Percentiles rank a stretch among this genome's conserved stretches.
Evolutionary conservation across 1,140 invertebrate species (phyloP).

Genomic region (Grapholita molesta): DNA sequence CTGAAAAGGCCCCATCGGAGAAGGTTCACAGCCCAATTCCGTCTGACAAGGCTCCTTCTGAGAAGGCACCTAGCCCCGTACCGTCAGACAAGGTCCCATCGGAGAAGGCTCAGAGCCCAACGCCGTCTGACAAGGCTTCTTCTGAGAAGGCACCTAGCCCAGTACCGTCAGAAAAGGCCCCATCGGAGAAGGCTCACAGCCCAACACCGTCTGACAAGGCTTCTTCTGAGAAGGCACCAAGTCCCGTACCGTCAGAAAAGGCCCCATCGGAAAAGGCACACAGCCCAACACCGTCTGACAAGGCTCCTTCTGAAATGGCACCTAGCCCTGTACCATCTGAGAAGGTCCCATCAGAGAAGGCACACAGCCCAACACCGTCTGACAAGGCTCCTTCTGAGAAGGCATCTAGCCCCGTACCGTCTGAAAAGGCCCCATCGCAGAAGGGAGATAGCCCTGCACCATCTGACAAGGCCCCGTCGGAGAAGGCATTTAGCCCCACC

Average conservation of each 20-base stretch:
- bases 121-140: slow-evolving; percentile 18
- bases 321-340: neutral
- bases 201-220: neutral
- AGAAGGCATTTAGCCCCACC: neutral
- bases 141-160: neutral
- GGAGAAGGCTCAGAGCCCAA: neutral
- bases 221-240: neutral
- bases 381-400: neutral
- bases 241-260: neutral
- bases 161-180: neutral
- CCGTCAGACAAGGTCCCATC: neutral
- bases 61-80: neutral
- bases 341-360: neutral
- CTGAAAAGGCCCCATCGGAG: slow-evolving; percentile 8
- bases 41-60: neutral
- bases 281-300: neutral
- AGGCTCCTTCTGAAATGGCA: neutral
- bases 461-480: neutral
- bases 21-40: neutral
- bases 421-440: neutral
- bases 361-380: neutral
- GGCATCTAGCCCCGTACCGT: neutral
- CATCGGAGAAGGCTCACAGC: neutral
- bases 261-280: neutral
- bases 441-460: neutral